Evolutionary conservation across 2,888 invertebrate species (phyloP).

Genomic region (Erynnis tages): DNA sequence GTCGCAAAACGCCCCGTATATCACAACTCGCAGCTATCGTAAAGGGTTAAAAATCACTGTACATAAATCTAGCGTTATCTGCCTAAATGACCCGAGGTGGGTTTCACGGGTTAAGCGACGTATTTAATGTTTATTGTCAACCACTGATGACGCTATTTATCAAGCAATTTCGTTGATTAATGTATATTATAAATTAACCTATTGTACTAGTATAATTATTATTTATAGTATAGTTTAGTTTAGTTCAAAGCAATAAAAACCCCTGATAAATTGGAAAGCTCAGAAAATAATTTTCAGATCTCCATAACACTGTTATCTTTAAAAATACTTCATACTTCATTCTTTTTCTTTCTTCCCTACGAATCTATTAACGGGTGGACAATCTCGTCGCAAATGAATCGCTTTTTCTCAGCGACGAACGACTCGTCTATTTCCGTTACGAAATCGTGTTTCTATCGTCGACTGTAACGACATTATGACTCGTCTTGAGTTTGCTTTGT

Average conservation of each 20-base stretch:
- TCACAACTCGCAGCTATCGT: constrained; percentile 50
- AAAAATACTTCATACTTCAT: too few species aligned
- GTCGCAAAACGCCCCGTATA: constrained; percentile 49
- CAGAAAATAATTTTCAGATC: too few species aligned
- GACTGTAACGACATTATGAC: constrained; percentile 38
- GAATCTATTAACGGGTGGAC: constrained; percentile 43
- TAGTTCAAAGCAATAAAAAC: too few species aligned
- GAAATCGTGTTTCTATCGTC: constrained; percentile 45
- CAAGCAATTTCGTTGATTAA: constrained; percentile 28
- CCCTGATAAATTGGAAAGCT: too few species aligned
- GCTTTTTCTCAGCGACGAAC: constrained; percentile 40
- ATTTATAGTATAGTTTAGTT: too few species aligned
- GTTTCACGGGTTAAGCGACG: constrained; percentile 47
- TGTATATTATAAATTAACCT: too few species aligned
- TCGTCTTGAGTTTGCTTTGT: constrained; percentile 33
- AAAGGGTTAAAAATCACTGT: constrained; percentile 77
- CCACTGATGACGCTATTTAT: constrained; percentile 50
- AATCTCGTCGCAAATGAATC: constrained; percentile 56
- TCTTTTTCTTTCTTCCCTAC: constrained; percentile 24
- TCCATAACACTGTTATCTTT: too few species aligned
- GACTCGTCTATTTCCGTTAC: constrained; percentile 33
- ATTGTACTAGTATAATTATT: too few species aligned
- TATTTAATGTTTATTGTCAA: constrained; percentile 43
- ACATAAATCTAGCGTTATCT: constrained; percentile 73
- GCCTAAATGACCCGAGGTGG: constrained; percentile 63